These are phyloP conservation scores for Aspidapion aeneum DNA, from an alignment of 2,888 invertebrate species.

Conservation along the genomic window DNA sequence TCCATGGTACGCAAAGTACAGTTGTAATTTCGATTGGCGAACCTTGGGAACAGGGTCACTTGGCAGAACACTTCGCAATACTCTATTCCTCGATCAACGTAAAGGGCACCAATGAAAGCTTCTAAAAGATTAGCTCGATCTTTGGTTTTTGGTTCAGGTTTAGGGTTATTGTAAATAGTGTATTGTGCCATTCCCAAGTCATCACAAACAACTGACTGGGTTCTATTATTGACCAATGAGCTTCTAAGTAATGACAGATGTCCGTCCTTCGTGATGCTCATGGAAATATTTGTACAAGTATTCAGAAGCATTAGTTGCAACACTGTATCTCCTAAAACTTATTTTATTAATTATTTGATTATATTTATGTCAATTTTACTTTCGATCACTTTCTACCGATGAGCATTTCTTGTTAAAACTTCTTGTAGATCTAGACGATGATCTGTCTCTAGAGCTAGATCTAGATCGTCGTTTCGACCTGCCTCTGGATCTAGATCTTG, in stretches of 20 bases:
- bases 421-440: too few relatives aligned
- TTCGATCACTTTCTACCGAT: too few relatives aligned
- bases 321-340: conserved; percentile 97
- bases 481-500: conserved; percentile 21
- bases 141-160: conserved; percentile 88
- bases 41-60: conserved; percentile 82
- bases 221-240: conserved; percentile 96
- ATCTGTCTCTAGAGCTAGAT: not conserved
- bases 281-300: conserved; percentile 97
- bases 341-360: conserved; percentile 94
- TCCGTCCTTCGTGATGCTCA: conserved; percentile 98
- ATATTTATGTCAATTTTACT: too few relatives aligned
- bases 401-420: too few relatives aligned
- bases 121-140: conserved; percentile 96
- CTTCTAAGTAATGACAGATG: conserved; percentile 91
- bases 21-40: conserved; percentile 99
- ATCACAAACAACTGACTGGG: conserved; percentile 97
- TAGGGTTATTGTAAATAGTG: conserved; percentile 88
- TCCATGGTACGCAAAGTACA: conserved; percentile 94
- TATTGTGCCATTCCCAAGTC: conserved; percentile 93
- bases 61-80: conserved; percentile 90
- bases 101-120: conserved; percentile 94
- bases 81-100: conserved; percentile 91
- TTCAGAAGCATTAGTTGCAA: conserved; percentile 96
- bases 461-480: not conserved